phyloP scores from a whole-genome alignment of 2,888 invertebrate species.

The Nomada goodeniana region DNA sequence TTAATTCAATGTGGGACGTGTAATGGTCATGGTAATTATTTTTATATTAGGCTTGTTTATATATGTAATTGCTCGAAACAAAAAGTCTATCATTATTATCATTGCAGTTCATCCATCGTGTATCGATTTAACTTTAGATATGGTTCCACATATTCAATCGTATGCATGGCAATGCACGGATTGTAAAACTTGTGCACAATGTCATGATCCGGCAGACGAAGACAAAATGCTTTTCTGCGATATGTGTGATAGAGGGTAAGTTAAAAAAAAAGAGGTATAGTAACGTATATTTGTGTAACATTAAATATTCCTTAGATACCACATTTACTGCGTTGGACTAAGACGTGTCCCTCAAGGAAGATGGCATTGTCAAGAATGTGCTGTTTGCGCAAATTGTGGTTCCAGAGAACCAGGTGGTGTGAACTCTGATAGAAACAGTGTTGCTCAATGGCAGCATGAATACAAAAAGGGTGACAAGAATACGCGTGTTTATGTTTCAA shows the following conservation, averaged over 20 bases:
- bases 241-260: constrained; percentile 94
- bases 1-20: constrained; percentile 88
- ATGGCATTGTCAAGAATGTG: constrained; percentile 95
- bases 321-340: constrained; percentile 95
- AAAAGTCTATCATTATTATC: constrained; percentile 14
- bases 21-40: constrained; percentile 86
- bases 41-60: constrained; percentile 74
- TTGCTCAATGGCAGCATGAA: constrained; percentile 85
- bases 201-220: constrained; percentile 92
- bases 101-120: constrained; percentile 93
- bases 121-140: constrained; percentile 92
- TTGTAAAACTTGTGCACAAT: constrained; percentile 95
- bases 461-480: constrained; percentile 85
- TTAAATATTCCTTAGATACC: constrained; percentile 86
- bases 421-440: constrained; percentile 82
- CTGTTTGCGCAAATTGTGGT: constrained; percentile 87
- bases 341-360: constrained; percentile 92
- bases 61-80: background rate
- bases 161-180: constrained; percentile 98
- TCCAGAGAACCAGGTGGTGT: constrained; percentile 84
- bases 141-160: constrained; percentile 92
- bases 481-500: constrained; percentile 84
- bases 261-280: constrained; percentile 3
- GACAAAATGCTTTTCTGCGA: constrained; percentile 98
- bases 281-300: background rate